Conservation (phyloP, 2,888 invertebrate genomes). For the Polyploca ridens region DNA sequence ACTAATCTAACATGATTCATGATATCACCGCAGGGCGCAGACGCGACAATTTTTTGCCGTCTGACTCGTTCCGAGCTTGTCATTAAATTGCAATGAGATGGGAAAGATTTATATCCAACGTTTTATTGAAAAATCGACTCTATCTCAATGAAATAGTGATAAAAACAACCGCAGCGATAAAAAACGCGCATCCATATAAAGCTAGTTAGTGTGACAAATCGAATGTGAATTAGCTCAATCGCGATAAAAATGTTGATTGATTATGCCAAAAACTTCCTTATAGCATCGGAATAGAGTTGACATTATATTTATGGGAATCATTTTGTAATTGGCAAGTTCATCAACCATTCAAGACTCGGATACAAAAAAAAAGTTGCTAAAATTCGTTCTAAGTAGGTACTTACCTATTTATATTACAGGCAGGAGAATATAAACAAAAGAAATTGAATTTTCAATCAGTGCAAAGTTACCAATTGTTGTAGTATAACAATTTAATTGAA, state of each 20-base stretch:
- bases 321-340: background rate
- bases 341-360: background rate
- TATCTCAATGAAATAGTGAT: constrained; percentile 25
- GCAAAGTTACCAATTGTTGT: no score
- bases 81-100: constrained; percentile 55
- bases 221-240: constrained; percentile 52
- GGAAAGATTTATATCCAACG: constrained; percentile 28
- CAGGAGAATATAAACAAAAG: no score
- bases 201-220: constrained; percentile 53
- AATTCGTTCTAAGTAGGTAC: no score
- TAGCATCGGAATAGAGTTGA: constrained; percentile 5
- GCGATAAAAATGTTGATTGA: constrained; percentile 33
- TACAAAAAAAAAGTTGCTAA: no score
- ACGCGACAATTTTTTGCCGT: constrained; percentile 60
- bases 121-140: constrained; percentile 34
- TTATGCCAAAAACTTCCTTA: constrained; percentile 22
- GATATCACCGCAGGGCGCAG: constrained; percentile 51
- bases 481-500: background rate
- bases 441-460: no score
- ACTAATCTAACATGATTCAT: constrained; percentile 44
- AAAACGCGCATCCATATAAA: constrained; percentile 34
- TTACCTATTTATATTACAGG: no score
- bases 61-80: constrained; percentile 45
- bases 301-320: background rate
- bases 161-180: constrained; percentile 15